A percentile compares a stretch with the other conserved stretches of the same genome.
phyloP scores from a whole-genome alignment of 2,888 invertebrate species.

The Tridacna gigas region DNA sequence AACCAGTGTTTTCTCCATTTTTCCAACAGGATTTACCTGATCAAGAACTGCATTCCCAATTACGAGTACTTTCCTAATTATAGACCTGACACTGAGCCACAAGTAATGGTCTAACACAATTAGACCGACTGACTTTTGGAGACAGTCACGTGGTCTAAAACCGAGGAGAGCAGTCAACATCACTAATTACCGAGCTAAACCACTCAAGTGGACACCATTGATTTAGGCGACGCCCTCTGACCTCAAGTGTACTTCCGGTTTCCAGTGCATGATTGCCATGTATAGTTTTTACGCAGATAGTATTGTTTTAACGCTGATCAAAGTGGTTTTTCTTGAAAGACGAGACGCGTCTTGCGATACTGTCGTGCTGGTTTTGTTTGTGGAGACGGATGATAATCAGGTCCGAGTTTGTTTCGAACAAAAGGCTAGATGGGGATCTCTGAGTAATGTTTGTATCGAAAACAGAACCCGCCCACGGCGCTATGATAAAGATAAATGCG shows the following conservation, averaged over 20 bases:
- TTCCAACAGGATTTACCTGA: too few species aligned
- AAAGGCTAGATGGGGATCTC: neutral
- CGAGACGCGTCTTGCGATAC: neutral
- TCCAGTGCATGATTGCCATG: neutral
- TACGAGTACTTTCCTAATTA: too few species aligned
- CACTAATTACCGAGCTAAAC: neutral
- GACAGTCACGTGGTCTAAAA: too few species aligned
- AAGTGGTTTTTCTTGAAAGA: neutral
- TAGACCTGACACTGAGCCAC: too few species aligned
- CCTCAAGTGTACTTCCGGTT: slow-evolving; percentile 1
- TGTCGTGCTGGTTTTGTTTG: neutral
- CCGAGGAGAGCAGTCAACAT: too few species aligned
- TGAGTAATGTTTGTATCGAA: neutral
- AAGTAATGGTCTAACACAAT: too few species aligned
- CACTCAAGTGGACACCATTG: neutral
- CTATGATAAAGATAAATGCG: neutral
- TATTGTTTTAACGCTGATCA: neutral
- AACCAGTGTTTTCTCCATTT: too few species aligned
- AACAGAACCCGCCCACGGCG: neutral
- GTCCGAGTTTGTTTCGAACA: neutral
- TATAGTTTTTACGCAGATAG: neutral
- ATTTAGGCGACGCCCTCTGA: neutral
- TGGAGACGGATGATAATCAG: neutral
- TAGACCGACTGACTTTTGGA: too few species aligned
- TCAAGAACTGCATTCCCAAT: too few species aligned